phyloP scores from a whole-genome alignment of 2,888 invertebrate species.

The Drosophila infuscata region DNA sequence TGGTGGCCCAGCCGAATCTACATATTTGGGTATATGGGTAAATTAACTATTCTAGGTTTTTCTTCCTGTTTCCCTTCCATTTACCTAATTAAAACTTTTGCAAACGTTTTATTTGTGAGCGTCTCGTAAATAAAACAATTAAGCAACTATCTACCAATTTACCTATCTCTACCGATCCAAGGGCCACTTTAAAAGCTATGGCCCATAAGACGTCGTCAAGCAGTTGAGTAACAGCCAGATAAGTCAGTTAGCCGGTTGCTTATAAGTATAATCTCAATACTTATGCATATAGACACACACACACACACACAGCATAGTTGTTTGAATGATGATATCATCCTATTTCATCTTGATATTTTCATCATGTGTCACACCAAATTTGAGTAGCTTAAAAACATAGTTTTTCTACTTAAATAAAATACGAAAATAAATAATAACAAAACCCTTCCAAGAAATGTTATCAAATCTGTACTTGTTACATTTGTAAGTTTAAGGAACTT shows the following conservation, averaged over 20 bases:
- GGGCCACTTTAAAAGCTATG: slow-evolving; percentile 44
- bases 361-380: slow-evolving; percentile 1
- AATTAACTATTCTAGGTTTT: slow-evolving; percentile 2
- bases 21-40: slow-evolving; percentile 2
- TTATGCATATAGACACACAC: slow-evolving; percentile 6
- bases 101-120: slow-evolving; percentile 23
- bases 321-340: slow-evolving; percentile 31
- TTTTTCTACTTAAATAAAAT: background rate
- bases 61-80: background rate
- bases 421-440: background rate
- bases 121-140: slow-evolving; percentile 17
- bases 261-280: slow-evolving; percentile 34
- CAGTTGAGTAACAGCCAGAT: slow-evolving; percentile 48
- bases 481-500: too few species aligned
- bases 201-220: slow-evolving; percentile 30
- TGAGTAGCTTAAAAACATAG: background rate
- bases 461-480: too few species aligned
- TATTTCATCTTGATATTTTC: slow-evolving; percentile 8
- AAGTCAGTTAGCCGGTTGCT: slow-evolving; percentile 25
- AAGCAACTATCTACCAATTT: slow-evolving; percentile 14
- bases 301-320: background rate
- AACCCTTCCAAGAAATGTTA: background rate
- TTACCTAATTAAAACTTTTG: slow-evolving; percentile 45
- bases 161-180: slow-evolving; percentile 24
- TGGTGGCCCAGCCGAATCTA: slow-evolving; percentile 32